Percentiles rank a stretch among this genome's conserved stretches.
These are phyloP conservation scores for Scopus umbretta DNA, from an alignment of 2,113 vertebrate genomes.

Conservation along the genomic window DNA sequence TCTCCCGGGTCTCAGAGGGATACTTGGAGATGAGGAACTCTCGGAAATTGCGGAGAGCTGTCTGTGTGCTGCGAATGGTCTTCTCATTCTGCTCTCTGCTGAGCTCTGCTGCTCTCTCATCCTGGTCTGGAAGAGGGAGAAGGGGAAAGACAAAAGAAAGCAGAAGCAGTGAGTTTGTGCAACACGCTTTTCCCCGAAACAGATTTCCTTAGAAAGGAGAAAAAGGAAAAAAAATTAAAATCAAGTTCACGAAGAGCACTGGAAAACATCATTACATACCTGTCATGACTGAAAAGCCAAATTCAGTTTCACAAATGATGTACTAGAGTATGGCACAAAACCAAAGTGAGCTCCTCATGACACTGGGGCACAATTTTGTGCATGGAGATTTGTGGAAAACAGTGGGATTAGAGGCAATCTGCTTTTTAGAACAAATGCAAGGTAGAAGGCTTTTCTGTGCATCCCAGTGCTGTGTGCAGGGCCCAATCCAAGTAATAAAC, in stretches of 20 bases:
- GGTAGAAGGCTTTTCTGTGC: background rate
- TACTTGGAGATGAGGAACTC: slow-evolving; percentile 86
- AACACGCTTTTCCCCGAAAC: slow-evolving; percentile 4
- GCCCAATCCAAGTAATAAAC: background rate
- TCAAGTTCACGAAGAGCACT: slow-evolving; percentile 41
- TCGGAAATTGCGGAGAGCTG: slow-evolving; percentile 82
- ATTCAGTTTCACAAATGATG: slow-evolving; percentile 65
- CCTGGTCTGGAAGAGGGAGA: slow-evolving; percentile 75
- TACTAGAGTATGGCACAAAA: slow-evolving; percentile 7
- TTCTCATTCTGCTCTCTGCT: slow-evolving; percentile 87
- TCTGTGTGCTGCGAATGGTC: slow-evolving; percentile 85
- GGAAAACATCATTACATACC: slow-evolving; percentile 44
- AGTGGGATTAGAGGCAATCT: background rate
- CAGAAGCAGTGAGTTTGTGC: slow-evolving; percentile 56
- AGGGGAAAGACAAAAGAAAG: slow-evolving; percentile 47
- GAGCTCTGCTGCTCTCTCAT: slow-evolving; percentile 79
- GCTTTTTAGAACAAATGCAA: slow-evolving; percentile 3
- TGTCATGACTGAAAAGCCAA: slow-evolving; percentile 53
- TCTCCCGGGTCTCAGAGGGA: slow-evolving; percentile 80
- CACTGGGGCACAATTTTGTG: slow-evolving; percentile 6
- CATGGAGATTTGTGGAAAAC: slow-evolving; percentile 39
- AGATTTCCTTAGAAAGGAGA: slow-evolving; percentile 45
- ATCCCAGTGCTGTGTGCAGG: background rate
- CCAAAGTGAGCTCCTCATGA: slow-evolving; percentile 23
- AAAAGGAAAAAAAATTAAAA: slow-evolving; percentile 29